Percentiles rank a stretch among this genome's conserved stretches.
phyloP scores from a whole-genome alignment of 2,888 invertebrate species.

The Malacosoma neustria region DNA sequence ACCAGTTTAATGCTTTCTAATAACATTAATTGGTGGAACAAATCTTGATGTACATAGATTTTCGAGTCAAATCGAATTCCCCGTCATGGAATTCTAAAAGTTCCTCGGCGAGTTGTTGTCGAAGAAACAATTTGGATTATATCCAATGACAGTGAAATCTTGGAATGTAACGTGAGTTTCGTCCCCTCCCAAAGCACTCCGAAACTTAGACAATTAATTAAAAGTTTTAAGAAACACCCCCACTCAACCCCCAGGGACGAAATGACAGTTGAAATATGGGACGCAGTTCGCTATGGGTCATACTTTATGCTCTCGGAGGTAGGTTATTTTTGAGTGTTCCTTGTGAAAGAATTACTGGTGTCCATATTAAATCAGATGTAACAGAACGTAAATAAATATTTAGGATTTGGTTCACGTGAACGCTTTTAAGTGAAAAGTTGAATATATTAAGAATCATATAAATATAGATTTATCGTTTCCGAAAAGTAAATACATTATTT shows the following conservation, averaged over 20 bases:
- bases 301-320: background rate
- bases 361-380: too few species aligned
- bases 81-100: background rate
- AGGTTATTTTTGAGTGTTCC: background rate
- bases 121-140: constrained; percentile 41
- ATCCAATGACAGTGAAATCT: constrained; percentile 39
- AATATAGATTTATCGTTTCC: too few species aligned
- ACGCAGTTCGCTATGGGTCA: constrained; percentile 10
- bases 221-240: constrained; percentile 47
- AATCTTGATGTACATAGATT: too few species aligned
- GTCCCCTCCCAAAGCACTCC: constrained; percentile 22
- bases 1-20: too few species aligned
- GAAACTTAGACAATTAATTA: constrained; percentile 54
- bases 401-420: too few species aligned
- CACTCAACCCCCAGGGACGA: constrained; percentile 8
- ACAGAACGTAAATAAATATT: too few species aligned
- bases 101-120: constrained; percentile 4
- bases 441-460: too few species aligned
- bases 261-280: constrained; percentile 9
- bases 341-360: too few species aligned
- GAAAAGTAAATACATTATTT: too few species aligned
- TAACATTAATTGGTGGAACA: too few species aligned
- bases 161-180: constrained; percentile 32
- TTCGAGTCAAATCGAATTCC: background rate
- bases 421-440: too few species aligned